Evolutionary conservation across 2,113 vertebrate species (phyloP), one percentile per base, ranked within the genome.

Genomic region (Engystomops pustulosus): DNA sequence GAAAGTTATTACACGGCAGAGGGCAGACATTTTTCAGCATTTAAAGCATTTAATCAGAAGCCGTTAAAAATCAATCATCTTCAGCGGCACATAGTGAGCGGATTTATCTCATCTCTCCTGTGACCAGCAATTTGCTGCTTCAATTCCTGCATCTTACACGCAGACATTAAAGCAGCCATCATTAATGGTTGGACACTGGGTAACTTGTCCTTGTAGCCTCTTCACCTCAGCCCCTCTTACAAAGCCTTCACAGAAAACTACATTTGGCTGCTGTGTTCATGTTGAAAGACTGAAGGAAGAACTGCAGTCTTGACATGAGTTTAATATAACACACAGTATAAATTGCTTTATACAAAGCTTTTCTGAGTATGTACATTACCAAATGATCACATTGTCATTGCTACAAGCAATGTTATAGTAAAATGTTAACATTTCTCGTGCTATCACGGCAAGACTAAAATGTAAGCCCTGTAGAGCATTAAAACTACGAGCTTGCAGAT

Each of bases 51-150:
- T 85, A 69, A 85, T 85, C 74, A 70, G 62, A 36, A 74, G 47
- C 74, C 45, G 83, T 85, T 85, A 79, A 79, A 58, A 85, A 85
- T 85, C 83, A 85, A 85, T 85, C 74, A 85, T 85, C 74, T 79
- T 79, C 74, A 79, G 83, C 69, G 34, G 74, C 74, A 85, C 74
- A 85, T 69, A 85, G 83, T 45, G 71, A 70, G 65, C 36, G 47
- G 83, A 79, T 85, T 67, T 85, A 79, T 85, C 74, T 78, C 45
- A 79, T 70, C 36, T 85, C 83, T 75, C 83, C 49, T 85, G 32
- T 70, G 83, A 85, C 74, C 74, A 55, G 47, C 74, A 85, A 79
- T 85, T 85, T 85, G 75, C 65, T 79, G 83, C 83, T 85, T 85
- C 41, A 79, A 58, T 85, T 85, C 83, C 83, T 79, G 74, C 83